Conservation (phyloP, 2,888 invertebrate species). For the Auanema freiburgensis region DNA sequence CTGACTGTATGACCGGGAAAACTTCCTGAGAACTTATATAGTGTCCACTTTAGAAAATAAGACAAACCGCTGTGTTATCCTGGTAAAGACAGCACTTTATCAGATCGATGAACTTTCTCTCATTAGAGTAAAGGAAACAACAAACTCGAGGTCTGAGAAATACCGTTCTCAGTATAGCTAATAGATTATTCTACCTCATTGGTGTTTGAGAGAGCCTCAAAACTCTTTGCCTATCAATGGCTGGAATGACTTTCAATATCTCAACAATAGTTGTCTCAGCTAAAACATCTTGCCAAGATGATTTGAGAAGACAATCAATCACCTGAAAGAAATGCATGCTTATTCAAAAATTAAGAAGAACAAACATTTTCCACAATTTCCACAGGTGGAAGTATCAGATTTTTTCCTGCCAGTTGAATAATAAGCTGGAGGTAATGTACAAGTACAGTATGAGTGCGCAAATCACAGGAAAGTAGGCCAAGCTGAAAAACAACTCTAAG, state of each 20-base stretch:
- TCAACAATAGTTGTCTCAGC: constrained; percentile 27
- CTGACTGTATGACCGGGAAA: constrained; percentile 23
- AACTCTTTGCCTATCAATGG: constrained; percentile 21
- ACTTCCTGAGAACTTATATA: constrained; percentile 16
- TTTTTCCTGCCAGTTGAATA: constrained; percentile 27
- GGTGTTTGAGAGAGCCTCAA: constrained; percentile 27
- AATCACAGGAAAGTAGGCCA: constrained; percentile 25
- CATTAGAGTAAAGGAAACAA: constrained; percentile 26
- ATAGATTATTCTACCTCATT: constrained; percentile 13
- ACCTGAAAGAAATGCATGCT: constrained; percentile 12
- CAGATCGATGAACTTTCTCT: constrained; percentile 32
- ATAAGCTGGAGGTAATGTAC: constrained; percentile 28
- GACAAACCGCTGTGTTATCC: constrained; percentile 9
- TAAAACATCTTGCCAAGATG: constrained; percentile 17
- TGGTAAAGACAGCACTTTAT: constrained; percentile 27
- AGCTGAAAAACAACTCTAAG: constrained; percentile 30
- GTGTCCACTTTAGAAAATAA: not conserved
- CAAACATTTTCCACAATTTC: constrained; percentile 33
- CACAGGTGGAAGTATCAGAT: constrained; percentile 24
- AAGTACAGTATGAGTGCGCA: constrained; percentile 24
- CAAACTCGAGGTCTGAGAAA: constrained; percentile 26
- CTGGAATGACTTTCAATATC: constrained; percentile 20
- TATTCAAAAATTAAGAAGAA: not conserved
- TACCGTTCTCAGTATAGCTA: not conserved
- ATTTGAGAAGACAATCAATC: constrained; percentile 22